These are phyloP conservation scores for Sarcophilus harrisii DNA, from an alignment of 2,797 vertebrate species.

Conservation along the genomic window DNA sequence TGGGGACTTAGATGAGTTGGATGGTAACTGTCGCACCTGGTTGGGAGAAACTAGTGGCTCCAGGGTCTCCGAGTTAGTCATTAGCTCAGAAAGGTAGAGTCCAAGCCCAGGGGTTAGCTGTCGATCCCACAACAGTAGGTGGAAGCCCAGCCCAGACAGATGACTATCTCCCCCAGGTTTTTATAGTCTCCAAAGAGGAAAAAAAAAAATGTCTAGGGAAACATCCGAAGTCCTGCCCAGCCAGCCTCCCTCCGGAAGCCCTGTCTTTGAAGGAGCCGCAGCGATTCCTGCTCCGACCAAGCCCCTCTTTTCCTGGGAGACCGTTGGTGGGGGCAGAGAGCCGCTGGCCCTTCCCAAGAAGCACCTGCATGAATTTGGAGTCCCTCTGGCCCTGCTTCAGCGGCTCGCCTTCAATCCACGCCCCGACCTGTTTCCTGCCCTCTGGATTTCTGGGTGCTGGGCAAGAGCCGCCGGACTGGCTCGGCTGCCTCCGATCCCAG, in stretches of 20 bases:
- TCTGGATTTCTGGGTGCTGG: conserved; percentile 73
- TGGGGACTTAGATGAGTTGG: neutral
- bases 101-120: conserved; percentile 5
- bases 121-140: neutral
- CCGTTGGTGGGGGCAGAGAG: neutral
- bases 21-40: neutral
- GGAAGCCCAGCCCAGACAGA: neutral
- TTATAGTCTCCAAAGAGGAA: neutral
- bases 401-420: conserved; percentile 57
- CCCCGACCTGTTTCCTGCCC: conserved; percentile 64
- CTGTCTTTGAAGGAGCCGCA: neutral
- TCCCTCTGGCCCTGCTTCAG: conserved; percentile 59
- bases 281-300: neutral
- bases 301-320: neutral
- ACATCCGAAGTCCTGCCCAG: neutral
- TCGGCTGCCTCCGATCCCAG: conserved; percentile 59
- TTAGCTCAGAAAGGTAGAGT: neutral
- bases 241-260: neutral
- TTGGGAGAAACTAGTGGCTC: neutral
- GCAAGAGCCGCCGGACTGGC: neutral
- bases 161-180: conserved; percentile 21
- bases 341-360: neutral
- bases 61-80: conserved; percentile 15
- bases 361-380: neutral
- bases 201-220: neutral